Percentiles rank a stretch among this genome's conserved stretches.
phyloP scores from a whole-genome alignment of 37 sponge, comb jelly and placozoan genomes.

The Petrosia ficiformis region DNA sequence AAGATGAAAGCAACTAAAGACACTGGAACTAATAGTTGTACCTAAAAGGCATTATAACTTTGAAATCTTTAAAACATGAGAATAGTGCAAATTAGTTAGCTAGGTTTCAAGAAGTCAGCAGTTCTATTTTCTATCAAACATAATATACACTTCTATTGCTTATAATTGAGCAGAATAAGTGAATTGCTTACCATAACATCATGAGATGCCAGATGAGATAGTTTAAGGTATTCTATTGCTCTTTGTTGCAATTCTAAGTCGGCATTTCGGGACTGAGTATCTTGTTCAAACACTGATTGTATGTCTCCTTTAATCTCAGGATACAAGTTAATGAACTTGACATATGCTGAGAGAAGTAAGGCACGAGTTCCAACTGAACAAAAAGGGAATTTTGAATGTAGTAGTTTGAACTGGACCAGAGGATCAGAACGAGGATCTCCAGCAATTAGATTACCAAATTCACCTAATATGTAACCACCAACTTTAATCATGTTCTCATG shows the following conservation, averaged over 20 bases:
- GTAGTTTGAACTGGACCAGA: slow-evolving; percentile 81
- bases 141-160: too few relatives aligned
- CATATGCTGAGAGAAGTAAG: slow-evolving; percentile 89
- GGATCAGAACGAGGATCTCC: slow-evolving; percentile 92
- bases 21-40: too few relatives aligned
- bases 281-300: slow-evolving; percentile 47
- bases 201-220: slow-evolving; percentile 62
- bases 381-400: slow-evolving; percentile 90
- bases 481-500: slow-evolving; percentile 99
- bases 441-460: slow-evolving; percentile 95
- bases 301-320: slow-evolving; percentile 89
- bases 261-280: slow-evolving; percentile 71
- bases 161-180: too few relatives aligned
- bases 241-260: slow-evolving; percentile 92
- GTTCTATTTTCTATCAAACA: too few relatives aligned
- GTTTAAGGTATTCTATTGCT: slow-evolving; percentile 85
- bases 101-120: too few relatives aligned
- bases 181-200: slow-evolving; percentile 83
- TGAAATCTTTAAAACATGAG: too few relatives aligned
- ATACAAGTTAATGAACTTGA: slow-evolving; percentile 95
- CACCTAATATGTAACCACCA: slow-evolving; percentile 93
- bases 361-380: slow-evolving; percentile 72
- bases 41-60: too few relatives aligned
- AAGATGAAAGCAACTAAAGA: too few relatives aligned
- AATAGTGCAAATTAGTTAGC: too few relatives aligned